Percentiles rank a stretch among this genome's conserved stretches.
Evolutionary conservation across 2,113 vertebrate species (phyloP).

Genomic region (Crotalus viridis): DNA sequence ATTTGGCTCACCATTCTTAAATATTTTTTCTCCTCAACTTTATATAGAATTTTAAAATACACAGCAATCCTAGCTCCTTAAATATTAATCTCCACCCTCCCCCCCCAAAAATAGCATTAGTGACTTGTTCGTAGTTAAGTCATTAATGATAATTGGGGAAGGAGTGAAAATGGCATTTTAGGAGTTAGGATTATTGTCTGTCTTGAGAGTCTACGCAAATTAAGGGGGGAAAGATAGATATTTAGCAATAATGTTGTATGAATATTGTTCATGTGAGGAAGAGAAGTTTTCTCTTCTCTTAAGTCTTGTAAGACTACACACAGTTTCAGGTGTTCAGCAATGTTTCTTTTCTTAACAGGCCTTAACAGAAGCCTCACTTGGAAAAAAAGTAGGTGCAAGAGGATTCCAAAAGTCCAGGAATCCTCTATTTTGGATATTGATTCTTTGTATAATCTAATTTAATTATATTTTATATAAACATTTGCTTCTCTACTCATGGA

Average conservation of each 20-base stretch:
- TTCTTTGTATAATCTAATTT: background rate
- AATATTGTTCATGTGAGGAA: background rate
- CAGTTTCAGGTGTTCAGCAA: background rate
- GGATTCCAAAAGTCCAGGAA: background rate
- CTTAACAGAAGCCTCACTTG: background rate
- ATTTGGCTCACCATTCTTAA: background rate
- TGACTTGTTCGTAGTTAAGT: background rate
- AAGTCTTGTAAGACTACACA: background rate
- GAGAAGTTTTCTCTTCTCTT: background rate
- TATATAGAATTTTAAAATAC: background rate
- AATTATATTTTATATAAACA: background rate
- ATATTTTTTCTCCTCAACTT: background rate
- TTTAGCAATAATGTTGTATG: background rate
- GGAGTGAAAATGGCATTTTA: background rate
- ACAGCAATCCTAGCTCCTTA: background rate
- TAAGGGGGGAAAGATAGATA: background rate
- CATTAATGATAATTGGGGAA: background rate
- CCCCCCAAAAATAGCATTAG: background rate
- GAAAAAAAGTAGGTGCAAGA: background rate
- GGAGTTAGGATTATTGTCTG: background rate
- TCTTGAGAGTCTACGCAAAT: background rate
- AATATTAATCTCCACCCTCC: background rate
- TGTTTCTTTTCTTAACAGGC: background rate
- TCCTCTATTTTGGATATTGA: background rate
- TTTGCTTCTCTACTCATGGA: background rate